Base-by-base conservation (phyloP, 2,113 vertebrate species). In the Acrocephalus arundinaceus region DNA sequence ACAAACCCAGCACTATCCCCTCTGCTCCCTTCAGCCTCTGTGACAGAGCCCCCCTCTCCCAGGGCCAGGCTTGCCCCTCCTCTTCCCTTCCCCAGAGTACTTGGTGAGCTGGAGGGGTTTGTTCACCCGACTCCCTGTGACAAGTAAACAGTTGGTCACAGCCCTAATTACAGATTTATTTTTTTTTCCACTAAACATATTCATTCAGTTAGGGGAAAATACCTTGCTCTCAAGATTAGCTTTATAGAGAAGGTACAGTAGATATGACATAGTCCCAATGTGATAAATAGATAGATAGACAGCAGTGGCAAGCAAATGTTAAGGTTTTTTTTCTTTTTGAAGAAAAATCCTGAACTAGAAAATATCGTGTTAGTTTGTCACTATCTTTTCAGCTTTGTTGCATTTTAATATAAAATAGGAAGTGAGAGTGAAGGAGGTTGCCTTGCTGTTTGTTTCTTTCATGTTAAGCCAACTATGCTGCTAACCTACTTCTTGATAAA, bases 331-430 rank as follows among this genome's bases (percentile, higher is more conserved):
- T 66, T 25, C 14, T 73, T 86, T 90, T 77, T 72, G 28, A 57
- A 48, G 45, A 75, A 73, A 72, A 90, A 52, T 66, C 37, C 65
- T 48, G n/a, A 41, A 58, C 35, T 88, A 83, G 70, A 84, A 84
- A 90, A 82, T 57, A 86, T 33, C 33, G 4, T 48, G 45, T 91
- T 27, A 24, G 27, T 79, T 89, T 97, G 72, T 90, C 90, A 74
- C 89, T 91, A 63, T 82, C 76, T 93, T 92, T 81, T 96, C 85
- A 91, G 31, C 7, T 87, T 95, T 89, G 81, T 74, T 92, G 72
- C 52, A 39, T 91, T 95, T 97, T 91, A 88, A 80, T 93, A 87
- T 66, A 72, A 93, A 96, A 65, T 57, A 67, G 73, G 79, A 91
- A 93, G 88, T 46, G 54, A 91, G 93, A 94, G 28, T 45, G 30